phyloP scores from a whole-genome alignment of 2,797 vertebrate species.

The Phoebastria nigripes region DNA sequence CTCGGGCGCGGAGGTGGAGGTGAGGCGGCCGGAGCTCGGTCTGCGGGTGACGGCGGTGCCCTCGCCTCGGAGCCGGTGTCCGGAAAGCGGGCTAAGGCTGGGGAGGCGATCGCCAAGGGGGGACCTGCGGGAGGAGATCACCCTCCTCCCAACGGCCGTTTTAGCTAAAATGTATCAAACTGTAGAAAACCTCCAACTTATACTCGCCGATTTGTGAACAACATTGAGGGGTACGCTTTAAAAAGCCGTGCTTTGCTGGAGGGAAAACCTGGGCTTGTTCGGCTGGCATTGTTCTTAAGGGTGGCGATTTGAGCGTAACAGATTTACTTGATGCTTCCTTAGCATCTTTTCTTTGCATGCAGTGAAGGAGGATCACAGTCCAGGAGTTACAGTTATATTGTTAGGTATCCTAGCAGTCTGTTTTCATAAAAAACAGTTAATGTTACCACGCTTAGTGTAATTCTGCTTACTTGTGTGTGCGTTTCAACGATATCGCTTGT shows the following conservation, averaged over 20 bases:
- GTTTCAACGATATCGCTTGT: not conserved
- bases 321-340: not conserved
- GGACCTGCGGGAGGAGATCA: not conserved
- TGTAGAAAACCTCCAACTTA: not conserved
- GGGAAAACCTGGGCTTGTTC: not conserved
- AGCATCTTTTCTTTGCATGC: not conserved
- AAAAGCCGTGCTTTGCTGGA: not conserved
- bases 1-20: not conserved
- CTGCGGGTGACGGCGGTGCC: not conserved
- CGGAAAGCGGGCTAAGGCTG: not conserved
- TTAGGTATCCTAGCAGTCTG: not conserved
- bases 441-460: not conserved
- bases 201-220: not conserved
- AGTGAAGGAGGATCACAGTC: not conserved
- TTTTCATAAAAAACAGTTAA: not conserved
- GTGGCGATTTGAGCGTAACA: not conserved
- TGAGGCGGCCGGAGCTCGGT: not conserved
- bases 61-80: not conserved
- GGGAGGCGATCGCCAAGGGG: not conserved
- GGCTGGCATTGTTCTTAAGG: constrained; percentile 3
- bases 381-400: not conserved
- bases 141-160: not conserved
- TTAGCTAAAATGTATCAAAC: not conserved
- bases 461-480: not conserved
- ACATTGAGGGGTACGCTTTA: not conserved